A percentile compares a stretch with the other conserved stretches of the same genome.
These are phyloP conservation scores for Drosophila cognata DNA, from an alignment of 2,888 invertebrate genomes.

Conservation along the genomic window DNA sequence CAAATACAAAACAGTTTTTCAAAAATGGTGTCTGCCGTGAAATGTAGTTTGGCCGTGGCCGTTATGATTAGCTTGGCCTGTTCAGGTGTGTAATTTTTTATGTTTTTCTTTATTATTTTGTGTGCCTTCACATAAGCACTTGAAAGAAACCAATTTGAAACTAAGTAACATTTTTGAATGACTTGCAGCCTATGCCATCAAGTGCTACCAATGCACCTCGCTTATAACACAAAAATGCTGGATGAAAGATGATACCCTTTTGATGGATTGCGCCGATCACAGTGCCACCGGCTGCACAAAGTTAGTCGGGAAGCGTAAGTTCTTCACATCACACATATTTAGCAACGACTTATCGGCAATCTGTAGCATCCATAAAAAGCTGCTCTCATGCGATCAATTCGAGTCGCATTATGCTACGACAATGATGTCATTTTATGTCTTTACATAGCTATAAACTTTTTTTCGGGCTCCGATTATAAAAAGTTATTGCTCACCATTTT, in stretches of 20 bases:
- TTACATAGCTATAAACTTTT: background rate
- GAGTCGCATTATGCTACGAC: conserved; percentile 19
- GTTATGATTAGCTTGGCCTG: conserved; percentile 66
- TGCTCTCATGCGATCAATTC: conserved; percentile 15
- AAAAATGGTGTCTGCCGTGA: conserved; percentile 66
- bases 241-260: conserved; percentile 74
- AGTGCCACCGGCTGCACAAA: conserved; percentile 82
- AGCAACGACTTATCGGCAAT: background rate
- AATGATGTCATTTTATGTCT: conserved; percentile 58
- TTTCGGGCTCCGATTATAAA: conserved; percentile 23
- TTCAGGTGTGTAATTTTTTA: conserved; percentile 55
- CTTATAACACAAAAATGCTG: conserved; percentile 81
- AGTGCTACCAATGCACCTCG: conserved; percentile 84
- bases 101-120: background rate
- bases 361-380: conserved; percentile 18
- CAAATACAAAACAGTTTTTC: conserved; percentile 2
- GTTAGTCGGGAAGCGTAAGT: conserved; percentile 75
- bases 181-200: conserved; percentile 80
- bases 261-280: conserved; percentile 72
- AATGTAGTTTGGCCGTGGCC: conserved; percentile 75
- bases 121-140: background rate
- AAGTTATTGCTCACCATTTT: conserved; percentile 29
- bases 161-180: conserved; percentile 3
- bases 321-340: background rate
- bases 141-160: conserved; percentile 10